Evolutionary conservation across 2,888 invertebrate species (phyloP), one percentile per base, ranked within the genome.

Genomic region (Mythimna vitellina): DNA sequence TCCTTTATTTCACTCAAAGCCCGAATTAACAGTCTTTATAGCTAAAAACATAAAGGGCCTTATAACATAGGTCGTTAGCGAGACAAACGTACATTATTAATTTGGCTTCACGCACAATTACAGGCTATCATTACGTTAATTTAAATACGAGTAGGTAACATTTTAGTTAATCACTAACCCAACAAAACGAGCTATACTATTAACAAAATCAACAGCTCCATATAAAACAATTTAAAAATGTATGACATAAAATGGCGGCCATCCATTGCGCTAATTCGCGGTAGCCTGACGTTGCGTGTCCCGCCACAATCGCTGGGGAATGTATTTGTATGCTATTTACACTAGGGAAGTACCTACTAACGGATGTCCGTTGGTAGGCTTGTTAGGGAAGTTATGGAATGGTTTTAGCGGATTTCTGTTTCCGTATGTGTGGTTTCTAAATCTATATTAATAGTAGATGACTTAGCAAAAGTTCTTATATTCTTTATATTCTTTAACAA

Each of bases 281-380:
- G 65, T 56, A 25, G 35, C 32, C 35, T 65, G 57, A n/a, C 42
- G 66, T 70, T 61, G 78, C 78, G 80, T 80, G 78, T 51, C 60
- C 12, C 58, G 64, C 66, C 38, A 49, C 58, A 20, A 22, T 73
- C 81, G 29, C 76, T 65, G 6, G 81, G 76, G 79, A 80, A 65
- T 38, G 35, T 53, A 38, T 65, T 76, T 65, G 61, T 76, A 71
- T 46, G 71, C 35, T 79, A 68, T 66, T 80, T 65, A 70, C 80
- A 60, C 46, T 20, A 49, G 38, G 17, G 6, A 63, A 71, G 62
- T 76, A 76, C 35, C 58, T 57, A 51, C 25, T 65, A 42, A 60
- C 63, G 80, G 65, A 80, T 60, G 51, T 75, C 76, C 78, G 74
- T 46, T 64, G n/a, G 66, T 61, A 56, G 49, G 56, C 67, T 65